phyloP scores from a whole-genome alignment of 2,797 vertebrate genomes.

The Rachycentron canadum region DNA sequence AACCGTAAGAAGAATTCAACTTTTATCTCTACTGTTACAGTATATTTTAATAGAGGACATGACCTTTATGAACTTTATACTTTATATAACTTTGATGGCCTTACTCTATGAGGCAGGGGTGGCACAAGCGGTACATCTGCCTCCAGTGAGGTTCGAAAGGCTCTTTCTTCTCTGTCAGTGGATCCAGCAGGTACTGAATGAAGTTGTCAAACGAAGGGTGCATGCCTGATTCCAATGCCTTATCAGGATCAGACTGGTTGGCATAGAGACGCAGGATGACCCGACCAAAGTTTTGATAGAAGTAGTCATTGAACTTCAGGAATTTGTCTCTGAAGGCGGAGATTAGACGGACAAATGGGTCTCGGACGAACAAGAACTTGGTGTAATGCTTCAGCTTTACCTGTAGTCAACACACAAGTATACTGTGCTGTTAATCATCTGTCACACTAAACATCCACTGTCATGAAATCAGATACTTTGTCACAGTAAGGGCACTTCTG shows the following conservation, averaged over 20 bases:
- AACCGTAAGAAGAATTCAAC: too few species aligned
- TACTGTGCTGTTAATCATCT: background rate
- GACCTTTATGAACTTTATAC: background rate
- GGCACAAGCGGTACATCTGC: conserved; percentile 90
- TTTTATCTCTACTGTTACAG: too few species aligned
- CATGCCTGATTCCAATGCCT: conserved; percentile 84
- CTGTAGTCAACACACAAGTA: conserved; percentile 32
- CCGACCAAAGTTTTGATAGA: conserved; percentile 85
- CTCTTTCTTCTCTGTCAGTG: conserved; percentile 83
- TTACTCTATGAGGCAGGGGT: conserved; percentile 90
- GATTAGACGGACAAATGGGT: conserved; percentile 94
- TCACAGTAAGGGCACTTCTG: background rate
- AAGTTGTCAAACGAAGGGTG: conserved; percentile 90
- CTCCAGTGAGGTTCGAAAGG: conserved; percentile 95
- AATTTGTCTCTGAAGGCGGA: conserved; percentile 94
- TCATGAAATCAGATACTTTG: background rate
- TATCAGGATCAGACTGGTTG: conserved; percentile 81
- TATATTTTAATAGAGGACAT: background rate
- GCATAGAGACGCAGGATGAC: conserved; percentile 87
- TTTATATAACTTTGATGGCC: too few species aligned
- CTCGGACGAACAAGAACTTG: conserved; percentile 93
- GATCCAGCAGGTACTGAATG: conserved; percentile 92
- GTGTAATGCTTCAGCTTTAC: conserved; percentile 92
- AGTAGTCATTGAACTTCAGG: conserved; percentile 85
- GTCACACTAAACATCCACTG: background rate